Conservation (phyloP, 2,888 invertebrate genomes). For the Dysmachus trigonus region DNA sequence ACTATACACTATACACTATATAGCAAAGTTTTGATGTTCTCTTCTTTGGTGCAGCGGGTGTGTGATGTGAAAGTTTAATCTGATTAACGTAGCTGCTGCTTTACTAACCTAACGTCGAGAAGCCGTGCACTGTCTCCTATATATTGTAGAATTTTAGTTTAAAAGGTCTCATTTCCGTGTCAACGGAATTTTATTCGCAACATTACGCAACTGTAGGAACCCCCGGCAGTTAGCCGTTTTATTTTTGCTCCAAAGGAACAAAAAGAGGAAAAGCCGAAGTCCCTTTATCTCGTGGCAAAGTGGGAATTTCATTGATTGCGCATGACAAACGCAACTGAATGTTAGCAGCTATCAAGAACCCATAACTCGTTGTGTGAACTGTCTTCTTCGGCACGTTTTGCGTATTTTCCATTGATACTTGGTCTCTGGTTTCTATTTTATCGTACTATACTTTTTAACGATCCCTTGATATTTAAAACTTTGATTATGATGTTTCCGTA, state of each 20-base stretch:
- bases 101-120: not conserved
- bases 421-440: not conserved
- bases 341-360: not conserved
- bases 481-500: not conserved
- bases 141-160: too few relatives aligned
- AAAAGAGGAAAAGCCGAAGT: not conserved
- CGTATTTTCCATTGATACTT: not conserved
- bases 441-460: not conserved
- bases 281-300: conserved; percentile 17
- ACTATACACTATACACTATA: too few relatives aligned
- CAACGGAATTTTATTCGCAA: not conserved
- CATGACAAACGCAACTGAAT: conserved; percentile 19
- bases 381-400: not conserved
- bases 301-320: conserved; percentile 12
- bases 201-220: not conserved
- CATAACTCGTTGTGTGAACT: not conserved
- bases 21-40: not conserved
- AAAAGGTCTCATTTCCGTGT: not conserved
- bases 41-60: not conserved
- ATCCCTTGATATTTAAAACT: not conserved
- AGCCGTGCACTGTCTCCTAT: not conserved
- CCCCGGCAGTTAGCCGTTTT: not conserved
- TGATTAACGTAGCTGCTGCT: not conserved
- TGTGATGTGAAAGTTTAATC: conserved; percentile 6
- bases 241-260: not conserved